Conservation (phyloP, 2,113 vertebrate species). For the Cynopterus brachyotis region DNA sequence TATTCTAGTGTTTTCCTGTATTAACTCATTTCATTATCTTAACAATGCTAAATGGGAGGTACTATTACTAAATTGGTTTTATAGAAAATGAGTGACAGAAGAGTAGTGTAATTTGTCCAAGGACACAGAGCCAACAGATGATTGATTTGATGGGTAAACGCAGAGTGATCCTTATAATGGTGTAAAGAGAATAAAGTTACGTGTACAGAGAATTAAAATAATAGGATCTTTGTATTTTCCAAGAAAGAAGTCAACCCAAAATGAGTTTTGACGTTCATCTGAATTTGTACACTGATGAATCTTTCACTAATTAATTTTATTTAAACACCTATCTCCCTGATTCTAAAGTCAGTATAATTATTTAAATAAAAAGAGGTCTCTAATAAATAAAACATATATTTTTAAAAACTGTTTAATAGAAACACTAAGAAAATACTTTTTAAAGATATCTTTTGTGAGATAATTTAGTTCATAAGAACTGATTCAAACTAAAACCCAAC, state of each 20-base stretch:
- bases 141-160: not conserved
- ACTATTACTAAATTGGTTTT: not conserved
- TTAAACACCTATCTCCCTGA: not conserved
- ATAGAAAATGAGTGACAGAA: not conserved
- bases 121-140: not conserved
- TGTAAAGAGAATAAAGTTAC: not conserved
- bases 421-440: not conserved
- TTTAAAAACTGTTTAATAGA: not conserved
- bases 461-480: constrained; percentile 5
- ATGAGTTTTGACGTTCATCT: not conserved
- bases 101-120: not conserved
- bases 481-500: not conserved
- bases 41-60: not conserved
- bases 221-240: not conserved
- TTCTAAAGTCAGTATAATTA: not conserved
- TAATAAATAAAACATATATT: not conserved
- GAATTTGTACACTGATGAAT: not conserved
- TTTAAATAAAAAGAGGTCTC: not conserved
- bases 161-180: not conserved
- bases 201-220: not conserved
- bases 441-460: not conserved
- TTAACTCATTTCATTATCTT: not conserved
- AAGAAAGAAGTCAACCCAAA: not conserved
- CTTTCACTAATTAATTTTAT: not conserved
- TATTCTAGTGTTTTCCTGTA: not conserved